A percentile compares a stretch with the other conserved stretches of the same genome.
Evolutionary conservation across 2,888 invertebrate genomes (phyloP).

Genomic region (Pyrochroa serraticornis): DNA sequence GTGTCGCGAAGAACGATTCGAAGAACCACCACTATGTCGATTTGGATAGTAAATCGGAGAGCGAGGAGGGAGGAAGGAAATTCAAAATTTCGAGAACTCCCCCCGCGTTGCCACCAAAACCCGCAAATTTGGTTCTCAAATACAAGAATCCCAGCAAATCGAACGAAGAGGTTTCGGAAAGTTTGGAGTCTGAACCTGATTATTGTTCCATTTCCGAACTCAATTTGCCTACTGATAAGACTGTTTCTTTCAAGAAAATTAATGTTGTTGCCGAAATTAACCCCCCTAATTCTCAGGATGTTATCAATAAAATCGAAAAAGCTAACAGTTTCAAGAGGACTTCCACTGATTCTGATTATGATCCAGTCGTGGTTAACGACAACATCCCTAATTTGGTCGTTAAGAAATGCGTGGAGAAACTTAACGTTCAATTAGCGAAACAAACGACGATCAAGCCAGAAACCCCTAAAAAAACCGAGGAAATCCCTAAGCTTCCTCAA

Average conservation of each 20-base stretch:
- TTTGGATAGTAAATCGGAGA: slow-evolving; percentile 62
- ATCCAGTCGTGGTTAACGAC: slow-evolving; percentile 32
- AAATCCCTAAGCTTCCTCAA: slow-evolving; percentile 76
- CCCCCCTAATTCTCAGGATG: slow-evolving; percentile 44
- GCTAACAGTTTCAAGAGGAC: slow-evolving; percentile 21
- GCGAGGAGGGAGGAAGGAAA: slow-evolving; percentile 44
- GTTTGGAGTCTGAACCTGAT: slow-evolving; percentile 66
- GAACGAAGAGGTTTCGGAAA: slow-evolving; percentile 40
- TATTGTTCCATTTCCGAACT: slow-evolving; percentile 80
- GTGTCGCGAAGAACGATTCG: slow-evolving; percentile 59
- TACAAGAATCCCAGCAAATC: slow-evolving; percentile 58
- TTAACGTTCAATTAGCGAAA: slow-evolving; percentile 52
- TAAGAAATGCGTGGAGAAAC: slow-evolving; percentile 53
- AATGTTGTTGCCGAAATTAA: slow-evolving; percentile 54
- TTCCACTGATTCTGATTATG: slow-evolving; percentile 29
- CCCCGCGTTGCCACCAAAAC: slow-evolving; percentile 80
- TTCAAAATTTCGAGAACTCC: slow-evolving; percentile 69
- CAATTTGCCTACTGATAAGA: slow-evolving; percentile 58
- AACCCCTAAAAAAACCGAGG: slow-evolving; percentile 57
- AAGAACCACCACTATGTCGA: slow-evolving; percentile 68
- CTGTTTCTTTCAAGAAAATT: slow-evolving; percentile 45
- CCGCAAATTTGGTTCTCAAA: slow-evolving; percentile 73
- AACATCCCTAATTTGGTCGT: slow-evolving; percentile 44
- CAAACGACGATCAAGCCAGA: slow-evolving; percentile 48
- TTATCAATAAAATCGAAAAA: slow-evolving; percentile 42